phyloP scores from a whole-genome alignment of 2,888 invertebrate genomes.

The Mystacides longicornis region DNA sequence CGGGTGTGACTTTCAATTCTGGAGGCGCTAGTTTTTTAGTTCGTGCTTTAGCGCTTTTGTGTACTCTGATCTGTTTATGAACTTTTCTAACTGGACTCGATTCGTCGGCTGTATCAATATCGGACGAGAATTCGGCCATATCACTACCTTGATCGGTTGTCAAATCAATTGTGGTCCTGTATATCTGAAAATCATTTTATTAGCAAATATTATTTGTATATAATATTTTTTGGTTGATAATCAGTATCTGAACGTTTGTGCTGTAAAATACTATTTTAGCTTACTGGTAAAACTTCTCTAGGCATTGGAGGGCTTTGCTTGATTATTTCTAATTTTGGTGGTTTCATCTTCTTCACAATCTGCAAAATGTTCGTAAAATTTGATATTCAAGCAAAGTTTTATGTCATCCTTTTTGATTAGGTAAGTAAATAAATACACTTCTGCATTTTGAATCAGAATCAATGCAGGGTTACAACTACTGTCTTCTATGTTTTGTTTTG shows the following conservation, averaged over 20 bases:
- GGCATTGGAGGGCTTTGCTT: conserved; percentile 38
- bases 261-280: conserved; percentile 5
- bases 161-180: conserved; percentile 51
- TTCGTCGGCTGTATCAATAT: conserved; percentile 49
- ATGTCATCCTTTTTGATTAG: too few relatives aligned
- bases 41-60: conserved; percentile 38
- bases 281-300: conserved; percentile 53
- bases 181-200: conserved; percentile 38
- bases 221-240: neutral
- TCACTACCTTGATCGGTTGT: conserved; percentile 64
- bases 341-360: conserved; percentile 38
- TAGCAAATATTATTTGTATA: neutral
- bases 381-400: too few relatives aligned
- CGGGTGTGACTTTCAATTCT: conserved; percentile 44
- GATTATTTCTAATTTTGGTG: conserved; percentile 41
- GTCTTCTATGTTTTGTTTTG: too few relatives aligned
- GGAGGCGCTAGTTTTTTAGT: conserved; percentile 50
- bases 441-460: too few relatives aligned
- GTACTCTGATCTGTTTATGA: conserved; percentile 39
- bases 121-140: conserved; percentile 48
- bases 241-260: neutral
- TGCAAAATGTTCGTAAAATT: too few relatives aligned
- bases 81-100: conserved; percentile 43
- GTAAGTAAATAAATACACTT: too few relatives aligned
- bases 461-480: too few relatives aligned